These are phyloP conservation scores for Piscicola geometra DNA, from an alignment of 2,888 invertebrate genomes.

Conservation along the genomic window DNA sequence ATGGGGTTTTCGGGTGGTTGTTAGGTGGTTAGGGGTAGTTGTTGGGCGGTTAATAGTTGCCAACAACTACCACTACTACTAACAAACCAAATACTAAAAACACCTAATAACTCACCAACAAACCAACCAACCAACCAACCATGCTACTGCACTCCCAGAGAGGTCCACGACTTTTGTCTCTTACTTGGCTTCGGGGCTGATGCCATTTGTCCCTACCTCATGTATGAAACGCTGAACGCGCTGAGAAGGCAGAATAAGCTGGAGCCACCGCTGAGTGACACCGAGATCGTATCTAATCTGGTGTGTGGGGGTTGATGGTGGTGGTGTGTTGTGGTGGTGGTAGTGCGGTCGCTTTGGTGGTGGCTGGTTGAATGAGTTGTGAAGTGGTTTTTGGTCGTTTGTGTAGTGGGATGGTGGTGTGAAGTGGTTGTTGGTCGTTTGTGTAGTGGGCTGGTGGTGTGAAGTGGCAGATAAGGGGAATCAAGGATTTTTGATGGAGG, in stretches of 20 bases:
- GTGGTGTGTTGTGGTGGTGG: not conserved
- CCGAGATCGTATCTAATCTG: slow-evolving; percentile 70
- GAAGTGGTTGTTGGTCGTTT: too few species aligned
- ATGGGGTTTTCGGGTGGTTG: too few species aligned
- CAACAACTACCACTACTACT: too few species aligned
- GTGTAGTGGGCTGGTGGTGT: too few species aligned
- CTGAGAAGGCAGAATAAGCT: slow-evolving; percentile 80
- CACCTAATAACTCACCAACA: not conserved
- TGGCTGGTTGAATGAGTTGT: not conserved
- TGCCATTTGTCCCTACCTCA: slow-evolving; percentile 92
- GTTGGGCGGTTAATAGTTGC: too few species aligned
- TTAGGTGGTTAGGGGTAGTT: not conserved
- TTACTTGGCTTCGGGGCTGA: slow-evolving; percentile 94
- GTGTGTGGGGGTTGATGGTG: not conserved
- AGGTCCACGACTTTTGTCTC: slow-evolving; percentile 91
- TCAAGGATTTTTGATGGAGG: too few species aligned
- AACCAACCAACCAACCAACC: too few species aligned
- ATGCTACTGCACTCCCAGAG: slow-evolving; percentile 50
- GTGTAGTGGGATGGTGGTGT: not conserved
- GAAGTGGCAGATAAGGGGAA: too few species aligned
- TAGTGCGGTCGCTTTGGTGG: not conserved
- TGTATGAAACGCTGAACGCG: slow-evolving; percentile 83
- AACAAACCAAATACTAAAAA: too few species aligned
- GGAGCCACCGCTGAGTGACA: slow-evolving; percentile 70
- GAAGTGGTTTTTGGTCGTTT: not conserved